These are phyloP conservation scores for Allophyes oxyacanthae DNA, from an alignment of 2,888 invertebrate species.

Conservation along the genomic window DNA sequence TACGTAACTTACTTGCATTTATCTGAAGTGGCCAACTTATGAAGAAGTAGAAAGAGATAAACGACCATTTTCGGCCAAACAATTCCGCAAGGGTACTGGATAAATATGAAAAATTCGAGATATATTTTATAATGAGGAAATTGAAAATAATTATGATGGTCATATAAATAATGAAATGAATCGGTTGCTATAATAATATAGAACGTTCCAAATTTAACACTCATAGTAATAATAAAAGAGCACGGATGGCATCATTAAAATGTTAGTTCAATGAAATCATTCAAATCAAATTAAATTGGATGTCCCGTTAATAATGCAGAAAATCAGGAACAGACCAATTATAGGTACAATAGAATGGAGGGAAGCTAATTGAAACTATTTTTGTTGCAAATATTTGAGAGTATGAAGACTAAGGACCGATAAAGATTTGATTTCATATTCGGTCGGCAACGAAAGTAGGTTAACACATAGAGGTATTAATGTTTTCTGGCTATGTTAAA, in stretches of 20 bases:
- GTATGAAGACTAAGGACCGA: no score
- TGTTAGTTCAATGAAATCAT: constrained; percentile 26
- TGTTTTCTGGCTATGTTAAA: no score
- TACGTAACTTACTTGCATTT: neutral
- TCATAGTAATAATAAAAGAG: constrained; percentile 19
- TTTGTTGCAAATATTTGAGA: no score
- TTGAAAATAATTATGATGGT: constrained; percentile 2
- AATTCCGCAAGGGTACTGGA: no score
- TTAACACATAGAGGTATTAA: no score
- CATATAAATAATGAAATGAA: constrained; percentile 8
- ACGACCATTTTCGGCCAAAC: no score
- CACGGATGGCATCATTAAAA: constrained; percentile 14
- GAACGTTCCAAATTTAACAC: constrained; percentile 17
- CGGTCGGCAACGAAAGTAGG: no score
- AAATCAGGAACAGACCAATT: constrained; percentile 28
- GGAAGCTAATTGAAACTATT: no score
- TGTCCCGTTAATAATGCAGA: neutral
- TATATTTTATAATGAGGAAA: no score
- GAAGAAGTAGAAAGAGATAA: no score
- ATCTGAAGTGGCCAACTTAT: neutral
- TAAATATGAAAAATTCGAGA: no score
- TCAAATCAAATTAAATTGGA: constrained; percentile 24
- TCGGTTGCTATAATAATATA: no score
- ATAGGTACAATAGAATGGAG: neutral
- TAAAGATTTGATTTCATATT: neutral